Percentiles rank a stretch among this genome's conserved stretches.
These are phyloP conservation scores for Frieseomelitta varia DNA, from an alignment of 1,140 invertebrate species.

Conservation along the genomic window DNA sequence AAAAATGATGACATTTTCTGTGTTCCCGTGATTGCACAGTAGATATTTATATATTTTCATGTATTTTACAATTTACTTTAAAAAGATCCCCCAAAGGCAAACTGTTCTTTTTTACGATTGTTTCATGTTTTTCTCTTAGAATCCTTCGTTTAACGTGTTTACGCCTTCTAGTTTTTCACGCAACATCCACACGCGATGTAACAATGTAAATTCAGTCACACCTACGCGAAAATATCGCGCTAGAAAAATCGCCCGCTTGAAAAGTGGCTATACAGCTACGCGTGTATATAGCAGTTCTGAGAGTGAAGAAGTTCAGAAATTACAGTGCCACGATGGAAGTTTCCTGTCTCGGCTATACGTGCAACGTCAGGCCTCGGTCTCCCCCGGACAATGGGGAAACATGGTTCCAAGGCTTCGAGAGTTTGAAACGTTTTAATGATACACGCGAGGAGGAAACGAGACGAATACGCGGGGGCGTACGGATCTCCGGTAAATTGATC, in stretches of 20 bases:
- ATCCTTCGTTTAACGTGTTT: too few relatives aligned
- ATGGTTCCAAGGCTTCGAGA: constrained; percentile 6
- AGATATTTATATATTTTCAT: too few relatives aligned
- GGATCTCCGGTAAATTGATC: constrained; percentile 56
- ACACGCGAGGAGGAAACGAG: constrained; percentile 3
- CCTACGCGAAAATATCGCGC: neutral
- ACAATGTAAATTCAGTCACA: neutral
- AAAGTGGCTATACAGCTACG: neutral
- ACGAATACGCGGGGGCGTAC: constrained; percentile 31
- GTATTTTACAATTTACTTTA: too few relatives aligned
- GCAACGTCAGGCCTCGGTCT: neutral
- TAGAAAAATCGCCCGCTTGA: neutral
- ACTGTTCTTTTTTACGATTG: too few relatives aligned
- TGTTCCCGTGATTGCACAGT: too few relatives aligned
- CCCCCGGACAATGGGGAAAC: constrained; percentile 27
- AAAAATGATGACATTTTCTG: too few relatives aligned
- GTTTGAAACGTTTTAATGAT: constrained; percentile 43
- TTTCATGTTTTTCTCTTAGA: too few relatives aligned
- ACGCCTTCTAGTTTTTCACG: too few relatives aligned
- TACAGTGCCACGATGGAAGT: neutral
- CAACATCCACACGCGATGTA: too few relatives aligned
- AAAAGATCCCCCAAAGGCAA: too few relatives aligned
- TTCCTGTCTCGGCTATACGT: neutral
- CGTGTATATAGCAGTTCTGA: neutral
- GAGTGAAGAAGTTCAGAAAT: neutral